Evolutionary conservation across 2,113 vertebrate species (phyloP).

Genomic region (Triplophysa siluroides): DNA sequence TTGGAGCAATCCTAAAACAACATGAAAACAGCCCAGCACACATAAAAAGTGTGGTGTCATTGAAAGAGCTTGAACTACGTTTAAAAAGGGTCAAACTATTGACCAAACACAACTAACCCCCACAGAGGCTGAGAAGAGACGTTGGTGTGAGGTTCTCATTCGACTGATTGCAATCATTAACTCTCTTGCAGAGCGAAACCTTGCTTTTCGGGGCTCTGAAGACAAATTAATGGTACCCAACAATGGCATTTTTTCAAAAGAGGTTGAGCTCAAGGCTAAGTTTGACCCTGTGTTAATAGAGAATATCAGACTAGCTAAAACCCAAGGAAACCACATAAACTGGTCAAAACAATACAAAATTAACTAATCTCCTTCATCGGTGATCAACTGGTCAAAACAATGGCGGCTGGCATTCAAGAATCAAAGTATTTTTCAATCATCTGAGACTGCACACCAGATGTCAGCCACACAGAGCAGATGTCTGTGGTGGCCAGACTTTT

Average conservation of each 20-base stretch:
- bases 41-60: not conserved
- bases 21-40: slow-evolving; percentile 1
- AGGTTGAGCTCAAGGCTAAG: not conserved
- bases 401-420: not conserved
- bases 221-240: not conserved
- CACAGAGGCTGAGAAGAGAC: not conserved
- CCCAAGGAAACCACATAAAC: not conserved
- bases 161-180: not conserved
- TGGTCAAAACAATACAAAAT: not conserved
- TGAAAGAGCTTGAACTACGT: not conserved
- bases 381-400: not conserved
- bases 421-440: not conserved
- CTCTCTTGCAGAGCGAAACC: not conserved
- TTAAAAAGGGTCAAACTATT: not conserved
- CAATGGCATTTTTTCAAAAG: not conserved
- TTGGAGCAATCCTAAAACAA: not conserved
- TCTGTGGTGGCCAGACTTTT: too few relatives aligned
- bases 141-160: too few relatives aligned
- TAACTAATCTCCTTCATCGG: not conserved
- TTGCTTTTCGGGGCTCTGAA: not conserved
- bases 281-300: not conserved
- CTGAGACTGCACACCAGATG: too few relatives aligned
- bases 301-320: not conserved
- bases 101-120: not conserved
- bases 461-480: too few relatives aligned